Evolutionary conservation across 1,140 invertebrate species (phyloP).

Genomic region (Rhopalosiphum padi): DNA sequence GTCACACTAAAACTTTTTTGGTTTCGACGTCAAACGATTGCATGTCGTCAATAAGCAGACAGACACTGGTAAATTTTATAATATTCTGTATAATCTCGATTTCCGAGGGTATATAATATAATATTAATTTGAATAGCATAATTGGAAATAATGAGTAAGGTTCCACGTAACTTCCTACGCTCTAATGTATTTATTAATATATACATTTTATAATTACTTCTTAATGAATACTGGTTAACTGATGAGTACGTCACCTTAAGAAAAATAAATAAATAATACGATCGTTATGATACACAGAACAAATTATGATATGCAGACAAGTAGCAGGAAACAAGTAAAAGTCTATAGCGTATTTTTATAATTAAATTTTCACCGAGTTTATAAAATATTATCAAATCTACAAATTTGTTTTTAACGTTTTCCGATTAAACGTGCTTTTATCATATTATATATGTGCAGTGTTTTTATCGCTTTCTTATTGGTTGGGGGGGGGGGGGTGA

Average conservation of each 20-base stretch:
- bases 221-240: not conserved
- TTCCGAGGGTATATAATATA: not conserved
- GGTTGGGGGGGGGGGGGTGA: not conserved
- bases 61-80: not conserved
- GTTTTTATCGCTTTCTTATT: not conserved
- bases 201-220: not conserved
- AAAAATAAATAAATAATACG: not conserved
- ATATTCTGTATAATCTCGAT: not conserved
- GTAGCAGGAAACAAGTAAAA: not conserved
- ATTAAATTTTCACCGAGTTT: not conserved
- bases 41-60: not conserved
- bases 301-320: too few species aligned
- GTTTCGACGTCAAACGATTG: not conserved
- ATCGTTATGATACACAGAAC: not conserved
- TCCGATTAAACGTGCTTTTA: not conserved
- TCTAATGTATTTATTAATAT: not conserved
- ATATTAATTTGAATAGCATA: not conserved
- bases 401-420: not conserved
- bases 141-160: not conserved
- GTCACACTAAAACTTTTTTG: not conserved
- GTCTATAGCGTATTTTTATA: not conserved
- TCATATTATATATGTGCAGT: not conserved
- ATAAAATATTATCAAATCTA: not conserved
- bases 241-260: not conserved
- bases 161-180: not conserved